Base-by-base conservation (phyloP, 2,797 vertebrate species). In the Sitta carolinensis region DNA sequence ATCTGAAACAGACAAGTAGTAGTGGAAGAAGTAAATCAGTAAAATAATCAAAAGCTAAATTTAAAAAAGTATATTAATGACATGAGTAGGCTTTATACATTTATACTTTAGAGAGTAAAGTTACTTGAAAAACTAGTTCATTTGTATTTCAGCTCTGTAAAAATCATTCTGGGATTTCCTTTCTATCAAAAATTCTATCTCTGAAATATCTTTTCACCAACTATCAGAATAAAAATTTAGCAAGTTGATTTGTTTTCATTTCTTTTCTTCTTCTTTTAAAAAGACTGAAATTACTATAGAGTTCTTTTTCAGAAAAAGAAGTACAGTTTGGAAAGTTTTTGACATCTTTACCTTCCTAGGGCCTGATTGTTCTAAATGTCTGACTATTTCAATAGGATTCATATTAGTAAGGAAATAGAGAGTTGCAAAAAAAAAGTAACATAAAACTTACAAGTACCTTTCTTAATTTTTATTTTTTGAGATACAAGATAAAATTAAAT, bases 241-340 rank as follows among this genome's bases (percentile, higher is more conserved):
- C 16, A 48, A 66, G 5, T 11, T 10, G 6, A 36, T 8, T 67
- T 38, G 30, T 43, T 45, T 17, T 14, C 22, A 38, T 13, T 14
- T 10, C 3, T 47, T 16, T 5, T 13, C 15, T 40, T 47, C 27
- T 2, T 5, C 1, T 58, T n/a, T 5, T 43, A 18, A 5, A 23
- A 20, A 19, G 6, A 29, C 15, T 21, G 6, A 50, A 45, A 47
- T 55, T 2, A 54, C 12, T 66, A 36, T 11, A 32, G 1, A 67
- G 3, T 6, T 45, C 2, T 38, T 38, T 47, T 58, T 64, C 19
- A 82, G 13, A 16, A 84, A 61, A 62, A 87, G 9, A 6, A 40
- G n/a, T 10, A 19, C 1, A 27, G 4, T 87, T 63, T 59, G 20
- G 12, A 72, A 38, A 7, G 19, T 34, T 66, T 91, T 73, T 69